These are phyloP conservation scores for Zele albiditarsus DNA, from an alignment of 2,888 invertebrate species.

Conservation along the genomic window DNA sequence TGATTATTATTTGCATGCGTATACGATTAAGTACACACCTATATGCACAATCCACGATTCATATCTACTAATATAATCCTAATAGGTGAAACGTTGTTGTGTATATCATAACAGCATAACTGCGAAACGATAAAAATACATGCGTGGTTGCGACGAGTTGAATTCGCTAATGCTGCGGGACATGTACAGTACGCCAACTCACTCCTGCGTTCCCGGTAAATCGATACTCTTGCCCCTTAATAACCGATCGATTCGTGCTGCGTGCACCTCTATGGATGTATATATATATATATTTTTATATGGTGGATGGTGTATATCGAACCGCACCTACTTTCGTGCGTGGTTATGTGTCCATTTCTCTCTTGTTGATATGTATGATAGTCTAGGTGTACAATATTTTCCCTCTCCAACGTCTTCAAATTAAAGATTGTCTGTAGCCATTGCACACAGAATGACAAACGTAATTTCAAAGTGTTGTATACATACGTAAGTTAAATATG, in stretches of 20 bases:
- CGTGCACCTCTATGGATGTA: background rate
- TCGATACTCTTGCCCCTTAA: slow-evolving; percentile 26
- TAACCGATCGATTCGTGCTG: slow-evolving; percentile 31
- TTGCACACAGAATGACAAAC: too few species aligned
- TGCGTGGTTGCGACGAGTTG: slow-evolving; percentile 18
- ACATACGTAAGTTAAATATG: too few species aligned
- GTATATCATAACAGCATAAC: background rate
- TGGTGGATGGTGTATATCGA: background rate
- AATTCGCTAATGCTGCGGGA: background rate
- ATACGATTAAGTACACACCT: slow-evolving; percentile 6
- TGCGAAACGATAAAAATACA: background rate
- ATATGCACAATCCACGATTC: slow-evolving; percentile 1
- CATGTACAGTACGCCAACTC: slow-evolving; percentile 24
- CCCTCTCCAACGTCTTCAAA: too few species aligned
- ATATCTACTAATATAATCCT: slow-evolving; percentile 18
- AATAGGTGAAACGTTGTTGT: slow-evolving; percentile 7
- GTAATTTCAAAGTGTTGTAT: too few species aligned
- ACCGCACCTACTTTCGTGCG: slow-evolving; percentile 32
- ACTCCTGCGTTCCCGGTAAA: slow-evolving; percentile 15
- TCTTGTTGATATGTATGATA: slow-evolving; percentile 9
- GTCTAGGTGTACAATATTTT: background rate
- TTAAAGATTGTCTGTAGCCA: too few species aligned
- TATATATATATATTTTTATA: background rate
- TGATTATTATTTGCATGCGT: slow-evolving; percentile 1
- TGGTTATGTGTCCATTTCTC: background rate